Percentiles rank a stretch among this genome's conserved stretches.
phyloP scores from a whole-genome alignment of 2,113 vertebrate genomes.

The Alosa alosa region DNA sequence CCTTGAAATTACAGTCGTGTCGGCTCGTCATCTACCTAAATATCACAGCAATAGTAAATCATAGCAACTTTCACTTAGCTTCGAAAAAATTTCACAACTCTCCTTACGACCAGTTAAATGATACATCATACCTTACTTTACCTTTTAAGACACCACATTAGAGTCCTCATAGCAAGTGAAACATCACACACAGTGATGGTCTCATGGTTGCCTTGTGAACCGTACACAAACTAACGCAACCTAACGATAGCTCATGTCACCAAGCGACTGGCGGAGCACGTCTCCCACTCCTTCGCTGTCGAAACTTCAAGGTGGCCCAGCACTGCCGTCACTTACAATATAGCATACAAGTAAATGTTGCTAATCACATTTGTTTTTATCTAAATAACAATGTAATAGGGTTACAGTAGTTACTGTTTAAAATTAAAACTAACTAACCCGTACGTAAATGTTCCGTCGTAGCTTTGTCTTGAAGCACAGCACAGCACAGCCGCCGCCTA shows the following conservation, averaged over 20 bases:
- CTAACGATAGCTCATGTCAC: conserved; percentile 44
- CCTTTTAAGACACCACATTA: neutral
- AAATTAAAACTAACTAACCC: neutral
- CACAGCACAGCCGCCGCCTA: no score
- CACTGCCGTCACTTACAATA: neutral
- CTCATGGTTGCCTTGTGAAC: conserved; percentile 64
- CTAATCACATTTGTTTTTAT: neutral
- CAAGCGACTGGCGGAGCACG: conserved; percentile 31
- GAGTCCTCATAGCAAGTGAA: neutral
- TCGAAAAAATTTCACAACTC: neutral
- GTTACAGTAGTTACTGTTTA: neutral
- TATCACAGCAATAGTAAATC: neutral
- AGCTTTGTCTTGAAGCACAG: neutral
- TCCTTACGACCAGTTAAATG: neutral
- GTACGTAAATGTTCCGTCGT: neutral
- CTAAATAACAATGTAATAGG: no score
- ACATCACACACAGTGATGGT: conserved; percentile 21
- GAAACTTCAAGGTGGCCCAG: neutral
- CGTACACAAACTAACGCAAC: conserved; percentile 49
- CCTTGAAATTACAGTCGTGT: neutral
- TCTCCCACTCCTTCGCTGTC: neutral
- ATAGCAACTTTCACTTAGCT: neutral
- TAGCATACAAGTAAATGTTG: neutral
- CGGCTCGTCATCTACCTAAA: neutral
- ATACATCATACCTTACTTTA: neutral